These are phyloP conservation scores for Sweltsa coloradensis DNA, from an alignment of 1,140 invertebrate genomes.

Conservation along the genomic window DNA sequence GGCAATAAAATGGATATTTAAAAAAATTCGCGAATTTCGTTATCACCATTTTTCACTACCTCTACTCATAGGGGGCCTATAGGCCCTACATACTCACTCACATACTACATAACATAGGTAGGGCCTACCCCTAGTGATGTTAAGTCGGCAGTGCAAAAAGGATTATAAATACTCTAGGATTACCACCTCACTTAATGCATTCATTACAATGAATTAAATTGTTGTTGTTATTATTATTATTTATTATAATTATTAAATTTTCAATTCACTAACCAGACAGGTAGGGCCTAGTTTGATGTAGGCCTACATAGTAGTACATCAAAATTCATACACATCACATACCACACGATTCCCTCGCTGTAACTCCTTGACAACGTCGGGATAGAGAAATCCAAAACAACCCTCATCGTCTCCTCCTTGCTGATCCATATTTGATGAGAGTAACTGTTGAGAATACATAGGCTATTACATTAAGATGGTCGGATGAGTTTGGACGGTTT, in stretches of 20 bases:
- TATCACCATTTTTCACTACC: too few relatives aligned
- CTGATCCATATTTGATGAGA: constrained; percentile 47
- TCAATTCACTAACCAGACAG: constrained; percentile 10
- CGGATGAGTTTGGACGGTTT: too few relatives aligned
- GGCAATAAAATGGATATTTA: too few relatives aligned
- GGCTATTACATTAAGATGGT: background rate
- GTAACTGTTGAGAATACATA: constrained; percentile 34
- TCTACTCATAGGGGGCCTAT: too few relatives aligned
- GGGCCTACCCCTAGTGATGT: too few relatives aligned
- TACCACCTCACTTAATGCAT: background rate
- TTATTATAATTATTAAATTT: constrained; percentile 7
- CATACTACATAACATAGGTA: too few relatives aligned
- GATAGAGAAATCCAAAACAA: constrained; percentile 44
- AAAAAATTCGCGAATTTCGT: too few relatives aligned
- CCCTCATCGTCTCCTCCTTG: constrained; percentile 43
- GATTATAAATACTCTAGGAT: background rate
- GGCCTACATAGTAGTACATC: constrained; percentile 3
- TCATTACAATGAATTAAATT: background rate
- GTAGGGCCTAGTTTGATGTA: too few relatives aligned
- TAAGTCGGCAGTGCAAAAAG: too few relatives aligned
- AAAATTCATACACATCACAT: constrained; percentile 17
- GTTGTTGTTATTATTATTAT: background rate
- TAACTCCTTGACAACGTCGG: constrained; percentile 46
- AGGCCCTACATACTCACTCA: too few relatives aligned
- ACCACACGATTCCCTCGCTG: constrained; percentile 40